A percentile compares a stretch with the other conserved stretches of the same genome.
Evolutionary conservation across 2,888 invertebrate genomes (phyloP).

Genomic region (Odontocerum albicorne): DNA sequence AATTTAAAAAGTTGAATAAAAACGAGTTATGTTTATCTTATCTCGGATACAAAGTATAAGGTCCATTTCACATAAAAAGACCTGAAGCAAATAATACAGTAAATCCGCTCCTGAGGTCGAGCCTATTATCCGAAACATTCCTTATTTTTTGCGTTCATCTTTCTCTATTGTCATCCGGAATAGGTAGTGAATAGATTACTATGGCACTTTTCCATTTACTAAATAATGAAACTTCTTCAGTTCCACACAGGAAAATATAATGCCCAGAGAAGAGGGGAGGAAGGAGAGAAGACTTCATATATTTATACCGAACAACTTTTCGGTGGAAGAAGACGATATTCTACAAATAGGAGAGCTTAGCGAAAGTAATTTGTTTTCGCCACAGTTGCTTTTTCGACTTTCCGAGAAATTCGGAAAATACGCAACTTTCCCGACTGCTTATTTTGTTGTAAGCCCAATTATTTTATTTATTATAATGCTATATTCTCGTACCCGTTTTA

Average conservation of each 20-base stretch:
- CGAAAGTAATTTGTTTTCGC: too few relatives aligned
- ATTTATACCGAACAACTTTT: neutral
- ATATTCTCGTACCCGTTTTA: too few relatives aligned
- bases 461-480: too few relatives aligned
- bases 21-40: too few relatives aligned
- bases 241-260: slow-evolving; percentile 16
- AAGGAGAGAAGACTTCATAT: slow-evolving; percentile 4
- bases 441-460: too few relatives aligned
- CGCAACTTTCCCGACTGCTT: too few relatives aligned
- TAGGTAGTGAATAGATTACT: slow-evolving; percentile 21
- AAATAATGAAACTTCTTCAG: slow-evolving; percentile 17
- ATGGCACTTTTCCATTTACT: slow-evolving; percentile 20
- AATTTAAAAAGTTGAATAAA: too few relatives aligned
- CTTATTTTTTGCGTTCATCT: slow-evolving; percentile 15
- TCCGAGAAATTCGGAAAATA: too few relatives aligned
- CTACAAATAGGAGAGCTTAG: too few relatives aligned
- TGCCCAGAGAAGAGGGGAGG: slow-evolving; percentile 7
- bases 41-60: too few relatives aligned
- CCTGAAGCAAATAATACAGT: slow-evolving; percentile 4
- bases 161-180: slow-evolving; percentile 21
- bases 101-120: neutral
- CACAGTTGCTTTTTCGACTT: neutral
- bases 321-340: neutral
- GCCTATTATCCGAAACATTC: slow-evolving; percentile 6
- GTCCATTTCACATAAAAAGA: too few relatives aligned